Evolutionary conservation across 2,113 vertebrate genomes (phyloP).

Genomic region (Isichthys henryi): DNA sequence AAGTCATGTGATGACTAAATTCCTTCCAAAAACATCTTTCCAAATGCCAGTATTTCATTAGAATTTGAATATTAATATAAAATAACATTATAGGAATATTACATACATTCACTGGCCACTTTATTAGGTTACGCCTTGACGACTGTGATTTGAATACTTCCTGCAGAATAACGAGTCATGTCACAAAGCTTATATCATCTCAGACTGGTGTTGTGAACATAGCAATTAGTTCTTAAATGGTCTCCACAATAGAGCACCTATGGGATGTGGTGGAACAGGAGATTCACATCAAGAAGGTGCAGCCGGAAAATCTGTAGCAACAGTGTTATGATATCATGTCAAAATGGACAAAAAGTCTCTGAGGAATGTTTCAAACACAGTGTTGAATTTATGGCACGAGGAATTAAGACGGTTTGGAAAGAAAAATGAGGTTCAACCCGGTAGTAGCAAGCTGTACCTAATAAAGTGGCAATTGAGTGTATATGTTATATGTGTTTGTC

Average conservation of each 20-base stretch:
- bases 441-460: background rate
- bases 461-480: background rate
- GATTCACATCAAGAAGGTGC: background rate
- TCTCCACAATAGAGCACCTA: background rate
- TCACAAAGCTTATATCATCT: background rate
- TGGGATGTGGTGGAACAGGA: background rate
- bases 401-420: background rate
- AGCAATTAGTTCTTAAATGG: background rate
- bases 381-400: background rate
- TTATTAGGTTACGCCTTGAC: background rate
- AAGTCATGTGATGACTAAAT: no score
- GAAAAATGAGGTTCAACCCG: background rate
- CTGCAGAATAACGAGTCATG: background rate
- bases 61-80: background rate
- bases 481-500: background rate
- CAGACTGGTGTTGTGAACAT: background rate
- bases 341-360: background rate
- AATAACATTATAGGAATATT: background rate
- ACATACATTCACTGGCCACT: background rate
- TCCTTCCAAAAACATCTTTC: background rate
- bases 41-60: background rate
- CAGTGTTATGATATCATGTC: background rate
- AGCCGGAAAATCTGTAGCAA: background rate
- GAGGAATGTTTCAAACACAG: background rate
- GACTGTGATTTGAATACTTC: background rate